Base-by-base conservation (phyloP, 2,797 vertebrate species). In the Acanthiza pusilla region DNA sequence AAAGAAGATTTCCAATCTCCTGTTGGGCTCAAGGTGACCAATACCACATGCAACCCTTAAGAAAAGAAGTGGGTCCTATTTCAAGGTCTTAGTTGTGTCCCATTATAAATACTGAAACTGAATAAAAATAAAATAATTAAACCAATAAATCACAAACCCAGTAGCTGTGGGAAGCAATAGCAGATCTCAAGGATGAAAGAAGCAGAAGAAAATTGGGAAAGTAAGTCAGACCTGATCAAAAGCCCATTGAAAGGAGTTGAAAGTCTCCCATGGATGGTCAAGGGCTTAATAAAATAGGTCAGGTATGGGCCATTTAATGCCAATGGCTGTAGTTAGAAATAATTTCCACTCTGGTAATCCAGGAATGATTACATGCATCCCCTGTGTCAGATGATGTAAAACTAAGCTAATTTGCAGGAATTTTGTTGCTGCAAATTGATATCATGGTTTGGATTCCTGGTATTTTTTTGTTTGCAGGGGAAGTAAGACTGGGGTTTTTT, bases 81-180 rank as follows among this genome's bases (percentile, higher is more conserved):
- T 88, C 72, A 71, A 70, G 73, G 53, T 82, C 40, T 74, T 65
- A 36, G 9, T 61, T 77, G 13, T 85, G 32, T 60, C 68, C 57
- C 27, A 4, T 76, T 93, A 45, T n/a, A 82, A 92, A 89, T 87
- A 42, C 17, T 65, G 89, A 67, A 77, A 3, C 29, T 25, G 75
- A 83, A 88, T 75, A 65, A 77, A 95, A 89, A 70, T 53, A 23
- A 80, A 89, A 67, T 74, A 83, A 75, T 80, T 65, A 91, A 94
- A 75, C 34, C 57, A 80, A 54, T 87, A 80, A 92, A 95, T 89
- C 71, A 76, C 42, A 57, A 89, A 62, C 32, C 12, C 7, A 29
- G 3, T 36, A 85, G 71, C 53, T 76, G 32, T 55, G 51, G 42
- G 60, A 74, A 63, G 16, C 38, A 48, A 29, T 4, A 63, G 53